Evolutionary conservation across 2,113 vertebrate species (phyloP), one percentile per base, ranked within the genome.

Genomic region (Dicrurus megarhynchus): DNA sequence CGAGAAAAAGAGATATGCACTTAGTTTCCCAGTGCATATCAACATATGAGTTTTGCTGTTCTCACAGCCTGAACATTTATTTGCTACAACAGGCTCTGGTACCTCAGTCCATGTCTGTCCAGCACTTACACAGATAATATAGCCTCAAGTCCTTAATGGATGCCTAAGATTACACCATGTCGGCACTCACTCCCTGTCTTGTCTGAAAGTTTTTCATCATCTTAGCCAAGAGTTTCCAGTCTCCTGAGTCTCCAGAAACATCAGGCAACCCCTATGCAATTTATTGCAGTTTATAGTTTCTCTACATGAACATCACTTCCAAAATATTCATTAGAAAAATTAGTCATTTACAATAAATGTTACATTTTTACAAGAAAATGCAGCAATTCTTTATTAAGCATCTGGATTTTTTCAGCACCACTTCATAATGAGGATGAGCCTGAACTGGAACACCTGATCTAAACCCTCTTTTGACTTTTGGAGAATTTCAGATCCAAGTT

Each of bases 331-430:
- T 95, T 93, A 94, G 74, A 90, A 94, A 84, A 96, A 94, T 89
- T 57, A 92, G 83, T 95, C 95, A 91, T 81, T 95, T 92, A 68
- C 88, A 90, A 89, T 89, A 94, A 94, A 95, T 84, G 63, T 74
- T 93, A 83, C 35, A 69, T 87, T 97, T 95, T 96, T 94, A 96
- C 92, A 95, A 95, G 93, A 92, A 91, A 95, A 92, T 3, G 10
- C 44, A 88, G 64, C 0, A 3, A 84, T 92, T 84, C 64, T 93
- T 94, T 95, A 89, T 90, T 69, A 89, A 92, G 71, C 96, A 96
- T 96, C 95, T 96, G 96, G 96, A 87, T 89, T 93, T 96, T 96
- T 96, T 97, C 96, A 96, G 46, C 88, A 82, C 33, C 96, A 96
- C 96, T 96, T 96, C 93, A 89, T 96, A 96, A 96, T 50, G 65